These are phyloP conservation scores for Ferrisia virgata DNA, from an alignment of 2,888 invertebrate genomes.

Conservation along the genomic window DNA sequence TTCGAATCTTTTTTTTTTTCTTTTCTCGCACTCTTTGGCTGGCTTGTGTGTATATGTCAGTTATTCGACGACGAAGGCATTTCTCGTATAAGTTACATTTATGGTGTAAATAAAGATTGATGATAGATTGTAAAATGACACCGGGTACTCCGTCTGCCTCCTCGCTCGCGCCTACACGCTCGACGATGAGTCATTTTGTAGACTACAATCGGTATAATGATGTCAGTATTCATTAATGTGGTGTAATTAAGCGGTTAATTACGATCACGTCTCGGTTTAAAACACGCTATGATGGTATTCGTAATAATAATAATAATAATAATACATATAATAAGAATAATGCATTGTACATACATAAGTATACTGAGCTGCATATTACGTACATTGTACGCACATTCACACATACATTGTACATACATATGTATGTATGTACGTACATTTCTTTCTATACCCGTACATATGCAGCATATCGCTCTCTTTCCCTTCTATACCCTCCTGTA, in stretches of 20 bases:
- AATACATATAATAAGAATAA: neutral
- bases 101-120: neutral
- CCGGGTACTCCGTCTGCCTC: neutral
- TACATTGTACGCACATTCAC: too few relatives aligned
- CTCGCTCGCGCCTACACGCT: neutral
- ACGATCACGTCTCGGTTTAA: neutral
- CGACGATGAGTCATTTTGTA: neutral
- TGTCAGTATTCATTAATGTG: neutral
- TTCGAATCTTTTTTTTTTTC: neutral
- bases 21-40: neutral
- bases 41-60: neutral
- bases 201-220: neutral
- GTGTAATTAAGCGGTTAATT: conserved; percentile 6
- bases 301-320: neutral
- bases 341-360: neutral
- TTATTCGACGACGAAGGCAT: neutral
- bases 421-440: too few relatives aligned
- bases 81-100: neutral
- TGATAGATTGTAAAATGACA: neutral
- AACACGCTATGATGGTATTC: neutral
- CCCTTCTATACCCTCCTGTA: too few relatives aligned
- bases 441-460: too few relatives aligned
- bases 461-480: too few relatives aligned
- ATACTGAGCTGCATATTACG: neutral
- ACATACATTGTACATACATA: too few relatives aligned